A percentile compares a stretch with the other conserved stretches of the same genome.
Evolutionary conservation across 1,140 invertebrate species (phyloP).

Genomic region (Drosophila asahinai): DNA sequence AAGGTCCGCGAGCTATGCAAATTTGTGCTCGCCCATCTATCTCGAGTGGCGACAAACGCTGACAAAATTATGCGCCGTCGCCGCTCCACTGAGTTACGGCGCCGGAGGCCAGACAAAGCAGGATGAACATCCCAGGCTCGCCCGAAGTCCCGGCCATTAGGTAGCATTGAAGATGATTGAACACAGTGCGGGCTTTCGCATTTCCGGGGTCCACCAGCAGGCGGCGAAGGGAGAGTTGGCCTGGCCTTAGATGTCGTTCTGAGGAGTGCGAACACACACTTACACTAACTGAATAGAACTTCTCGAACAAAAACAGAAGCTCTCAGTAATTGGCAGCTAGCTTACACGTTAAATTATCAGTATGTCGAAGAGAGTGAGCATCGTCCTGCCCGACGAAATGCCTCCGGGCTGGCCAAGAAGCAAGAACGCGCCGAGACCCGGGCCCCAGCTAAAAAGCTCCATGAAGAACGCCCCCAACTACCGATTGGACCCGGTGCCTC

Average conservation of each 20-base stretch:
- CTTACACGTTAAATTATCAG: slow-evolving; percentile 28
- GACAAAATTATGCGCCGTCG: slow-evolving; percentile 52
- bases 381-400: slow-evolving; percentile 43
- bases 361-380: slow-evolving; percentile 65
- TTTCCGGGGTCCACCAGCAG: neutral
- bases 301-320: neutral
- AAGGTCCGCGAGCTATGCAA: slow-evolving; percentile 64
- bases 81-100: neutral
- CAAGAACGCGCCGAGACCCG: neutral
- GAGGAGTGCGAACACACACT: neutral
- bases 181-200: slow-evolving; percentile 23
- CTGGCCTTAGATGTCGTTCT: slow-evolving; percentile 1
- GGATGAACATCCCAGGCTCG: neutral
- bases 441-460: neutral
- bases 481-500: neutral
- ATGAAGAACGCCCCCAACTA: neutral
- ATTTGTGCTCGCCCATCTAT: slow-evolving; percentile 32
- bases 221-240: neutral
- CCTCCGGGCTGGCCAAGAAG: no score
- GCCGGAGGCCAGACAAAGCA: neutral
- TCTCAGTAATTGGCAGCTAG: neutral
- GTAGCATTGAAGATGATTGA: slow-evolving; percentile 60
- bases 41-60: slow-evolving; percentile 46
- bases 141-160: slow-evolving; percentile 34
- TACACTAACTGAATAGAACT: neutral